A percentile compares a stretch with the other conserved stretches of the same genome.
Conservation (phyloP, 2,888 invertebrate genomes). For the Rambutsinella grinnellia region DNA sequence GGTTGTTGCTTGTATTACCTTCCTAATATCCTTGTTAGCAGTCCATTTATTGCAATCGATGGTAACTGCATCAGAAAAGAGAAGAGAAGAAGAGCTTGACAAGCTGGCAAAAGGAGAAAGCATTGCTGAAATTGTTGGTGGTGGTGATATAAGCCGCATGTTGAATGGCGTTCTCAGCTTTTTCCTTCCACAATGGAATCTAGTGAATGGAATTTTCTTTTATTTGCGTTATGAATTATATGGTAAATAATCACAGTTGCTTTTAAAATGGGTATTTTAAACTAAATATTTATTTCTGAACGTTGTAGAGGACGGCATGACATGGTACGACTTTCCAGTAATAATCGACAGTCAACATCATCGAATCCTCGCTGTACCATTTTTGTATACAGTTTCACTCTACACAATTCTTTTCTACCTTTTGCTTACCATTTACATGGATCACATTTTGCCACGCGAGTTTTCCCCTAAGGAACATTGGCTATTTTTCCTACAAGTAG, state of each 20-base stretch:
- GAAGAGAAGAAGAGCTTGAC: no score
- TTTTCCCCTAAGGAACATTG: constrained; percentile 40
- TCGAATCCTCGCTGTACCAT: constrained; percentile 15
- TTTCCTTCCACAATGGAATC: constrained; percentile 51
- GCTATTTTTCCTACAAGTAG: constrained; percentile 27
- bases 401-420: constrained; percentile 30
- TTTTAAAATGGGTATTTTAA: neutral
- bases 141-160: neutral
- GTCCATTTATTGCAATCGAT: constrained; percentile 12
- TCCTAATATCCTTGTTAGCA: constrained; percentile 21
- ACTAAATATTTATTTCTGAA: neutral
- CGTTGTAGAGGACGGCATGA: constrained; percentile 41
- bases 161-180: constrained; percentile 22
- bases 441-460: constrained; percentile 39
- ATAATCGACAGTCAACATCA: constrained; percentile 24
- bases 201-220: constrained; percentile 55
- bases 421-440: constrained; percentile 32
- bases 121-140: no score
- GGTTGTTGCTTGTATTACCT: constrained; percentile 2
- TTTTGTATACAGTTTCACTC: constrained; percentile 34
- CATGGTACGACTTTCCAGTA: constrained; percentile 55
- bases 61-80: no score
- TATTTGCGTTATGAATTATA: constrained; percentile 44
- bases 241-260: constrained; percentile 24
- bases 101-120: no score